A percentile compares a stretch with the other conserved stretches of the same genome.
Evolutionary conservation across 2,113 vertebrate genomes (phyloP).

Genomic region (Cebus imitator): DNA sequence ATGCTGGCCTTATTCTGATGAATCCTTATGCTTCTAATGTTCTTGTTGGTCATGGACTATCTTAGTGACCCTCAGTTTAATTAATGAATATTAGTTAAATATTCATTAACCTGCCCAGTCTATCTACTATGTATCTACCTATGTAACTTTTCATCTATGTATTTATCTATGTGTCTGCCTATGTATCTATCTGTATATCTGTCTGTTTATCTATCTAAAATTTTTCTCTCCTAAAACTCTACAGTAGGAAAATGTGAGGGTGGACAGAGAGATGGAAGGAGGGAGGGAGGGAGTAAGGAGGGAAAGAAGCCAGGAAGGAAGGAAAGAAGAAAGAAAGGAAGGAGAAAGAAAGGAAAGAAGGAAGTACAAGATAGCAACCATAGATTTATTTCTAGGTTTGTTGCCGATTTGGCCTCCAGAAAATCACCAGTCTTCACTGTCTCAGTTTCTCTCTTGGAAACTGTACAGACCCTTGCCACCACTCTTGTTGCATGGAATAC

Average conservation of each 20-base stretch:
- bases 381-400: neutral
- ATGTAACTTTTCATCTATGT: too few relatives aligned
- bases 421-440: neutral
- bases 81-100: too few relatives aligned
- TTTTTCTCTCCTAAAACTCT: neutral
- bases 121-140: too few relatives aligned
- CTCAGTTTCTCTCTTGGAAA: neutral
- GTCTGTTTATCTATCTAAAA: neutral
- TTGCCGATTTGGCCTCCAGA: neutral
- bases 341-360: neutral
- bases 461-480: neutral
- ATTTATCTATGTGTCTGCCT: too few relatives aligned
- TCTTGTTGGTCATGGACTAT: neutral
- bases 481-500: neutral
- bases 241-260: neutral
- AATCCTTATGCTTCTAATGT: neutral
- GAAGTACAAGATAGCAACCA: neutral
- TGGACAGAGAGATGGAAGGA: neutral
- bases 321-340: neutral
- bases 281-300: neutral
- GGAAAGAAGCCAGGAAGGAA: neutral
- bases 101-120: too few relatives aligned
- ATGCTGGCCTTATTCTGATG: neutral
- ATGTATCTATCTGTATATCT: too few relatives aligned
- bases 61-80: neutral